Evolutionary conservation across 1,140 invertebrate species (phyloP), one percentile per base, ranked within the genome.

Genomic region (Heliconius hewitsoni): DNA sequence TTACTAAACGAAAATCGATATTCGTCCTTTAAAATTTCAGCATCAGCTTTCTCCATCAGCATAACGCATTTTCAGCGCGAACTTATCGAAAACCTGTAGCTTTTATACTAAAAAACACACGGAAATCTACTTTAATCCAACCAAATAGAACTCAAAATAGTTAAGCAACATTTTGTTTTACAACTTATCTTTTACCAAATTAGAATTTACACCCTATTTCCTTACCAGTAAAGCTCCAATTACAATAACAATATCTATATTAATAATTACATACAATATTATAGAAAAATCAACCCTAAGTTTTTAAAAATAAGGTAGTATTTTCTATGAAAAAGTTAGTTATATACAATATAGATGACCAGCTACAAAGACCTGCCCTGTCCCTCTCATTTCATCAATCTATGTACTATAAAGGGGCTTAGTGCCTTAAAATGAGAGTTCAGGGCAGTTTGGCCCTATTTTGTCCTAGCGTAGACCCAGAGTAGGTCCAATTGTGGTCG

Each of bases 51-150:
- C 39, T 83, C 19, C 75, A 46, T 27, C n/a, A 46, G 75, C 50
- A 76, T 70, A 83, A 70, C 83, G 88, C 88, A 88, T 87, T 92
- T 91, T 89, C 90, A 90, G 88, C 88, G 87, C 82, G 83, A 90
- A 90, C 84, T 89, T 90, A 92, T 90, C 86, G 89, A 89, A 87
- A 87, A 92, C 91, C 90, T 93, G 91, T 93, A 88, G 91, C 89
- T 91, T 89, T 93, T 78, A 86, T 75, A 77, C 39, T 76, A 50
- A 23, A 19, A 1, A 19, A 0, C 81, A 85, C 27, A n/a, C 57
- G 0, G 87, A 79, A 77, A 30, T 80, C n/a, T 39, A 82, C 83
- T 78, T 80, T 88, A 90, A 70, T 1, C 1, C 1, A 5, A 42
- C 0, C 0, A 1, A 8, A 74, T 83, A 88, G 23, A 73, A 72